Evolutionary conservation across 2,888 invertebrate species (phyloP), one percentile per base, ranked within the genome.

Genomic region (Orthosia gothica): DNA sequence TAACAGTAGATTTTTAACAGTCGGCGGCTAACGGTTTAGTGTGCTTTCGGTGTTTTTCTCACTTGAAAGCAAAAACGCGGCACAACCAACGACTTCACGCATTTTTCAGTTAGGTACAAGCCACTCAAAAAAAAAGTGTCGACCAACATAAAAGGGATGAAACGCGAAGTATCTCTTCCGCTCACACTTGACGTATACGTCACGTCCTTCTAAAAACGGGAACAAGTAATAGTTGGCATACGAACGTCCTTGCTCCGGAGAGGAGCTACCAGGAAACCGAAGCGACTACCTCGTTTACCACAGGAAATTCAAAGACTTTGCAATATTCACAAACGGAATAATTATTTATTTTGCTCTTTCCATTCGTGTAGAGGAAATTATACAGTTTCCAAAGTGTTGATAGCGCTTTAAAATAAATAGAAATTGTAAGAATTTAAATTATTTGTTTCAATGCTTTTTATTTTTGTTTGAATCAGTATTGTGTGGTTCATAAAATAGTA

Each of bases 301-400:
- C 82, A 86, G 89, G 88, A 87, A 88, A 85, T 89, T 87, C 70
- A 83, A 88, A 81, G 68, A 70, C 77, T 79, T 82, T 76, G 82
- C 78, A 79, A 81, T 83, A 76, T 81, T 77, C 81, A 78, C 75
- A 76, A 71, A 61, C 57, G 76, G 75, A 84, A 82, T 77, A 85
- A 87, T 85, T 83, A 86, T 81, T 86, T 83, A 62, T 84, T 83
- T 75, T 77, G 59, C 76, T 55, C 40, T 78, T 81, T 82, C 65
- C 70, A 86, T 86, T n/a, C n/a, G n/a, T n/a, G n/a, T n/a, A n/a
- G n/a, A n/a, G n/a, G n/a, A n/a, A n/a, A n/a, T n/a, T n/a, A n/a
- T n/a, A n/a, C n/a, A n/a, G n/a, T n/a, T n/a, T n/a, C n/a, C n/a
- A n/a, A 61, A 54, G 68, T n/a, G 20, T 58, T 70, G 74, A 70